phyloP scores from a whole-genome alignment of 2,888 invertebrate species.

The Ectobius pallidus region DNA sequence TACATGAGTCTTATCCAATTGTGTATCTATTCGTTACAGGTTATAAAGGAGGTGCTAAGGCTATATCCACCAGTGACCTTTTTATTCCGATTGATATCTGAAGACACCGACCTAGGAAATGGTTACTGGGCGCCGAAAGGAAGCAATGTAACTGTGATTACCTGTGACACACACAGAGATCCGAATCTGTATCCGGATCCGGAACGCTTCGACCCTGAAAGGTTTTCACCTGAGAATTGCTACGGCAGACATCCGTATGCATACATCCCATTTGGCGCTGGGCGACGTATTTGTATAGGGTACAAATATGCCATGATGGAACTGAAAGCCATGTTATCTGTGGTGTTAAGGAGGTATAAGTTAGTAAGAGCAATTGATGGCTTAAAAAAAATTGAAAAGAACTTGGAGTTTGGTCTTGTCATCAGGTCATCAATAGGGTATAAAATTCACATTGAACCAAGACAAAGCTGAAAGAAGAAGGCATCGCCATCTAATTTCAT shows the following conservation, averaged over 20 bases:
- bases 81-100: neutral
- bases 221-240: neutral
- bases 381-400: neutral
- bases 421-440: neutral
- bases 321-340: neutral
- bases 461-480: too few species aligned
- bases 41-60: neutral
- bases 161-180: neutral
- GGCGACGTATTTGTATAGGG: neutral
- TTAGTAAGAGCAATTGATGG: neutral
- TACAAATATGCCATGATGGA: conserved; percentile 5
- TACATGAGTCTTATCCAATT: too few species aligned
- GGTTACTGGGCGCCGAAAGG: neutral
- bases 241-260: conserved; percentile 13
- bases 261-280: neutral
- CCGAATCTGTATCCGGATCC: neutral
- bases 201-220: neutral
- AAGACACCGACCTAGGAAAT: neutral
- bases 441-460: neutral
- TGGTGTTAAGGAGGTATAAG: neutral
- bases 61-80: neutral
- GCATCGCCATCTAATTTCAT: too few species aligned
- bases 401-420: neutral
- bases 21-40: neutral
- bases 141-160: neutral